Base-by-base conservation (phyloP, 2,797 vertebrate species). In the Chelon labrosus region DNA sequence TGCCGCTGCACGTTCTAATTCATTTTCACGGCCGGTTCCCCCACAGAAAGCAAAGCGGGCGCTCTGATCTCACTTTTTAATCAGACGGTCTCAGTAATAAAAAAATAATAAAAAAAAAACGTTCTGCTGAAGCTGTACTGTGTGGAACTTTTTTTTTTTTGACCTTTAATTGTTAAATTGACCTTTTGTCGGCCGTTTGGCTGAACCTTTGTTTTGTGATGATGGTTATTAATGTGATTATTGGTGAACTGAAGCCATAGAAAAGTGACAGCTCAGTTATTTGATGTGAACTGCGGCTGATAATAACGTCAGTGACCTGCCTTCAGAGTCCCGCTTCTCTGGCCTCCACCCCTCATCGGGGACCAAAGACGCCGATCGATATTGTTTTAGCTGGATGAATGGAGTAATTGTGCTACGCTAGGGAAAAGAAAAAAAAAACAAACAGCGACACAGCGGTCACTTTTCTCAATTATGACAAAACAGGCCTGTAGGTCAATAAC, bases 201-300 rank as follows among this genome's bases (percentile, higher is more conserved):
- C 50, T 4, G 1, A 46, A 54, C 54, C 35, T 31, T 37, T 17
- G n/a, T 47, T 17, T 51, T 58, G 38, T 52, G 11, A 59, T n/a
- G 10, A 38, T 53, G 22, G 57, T 54, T 1, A 39, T 50, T 39
- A 54, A 54, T 65, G 19, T 65, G 22, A 68, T 58, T 42, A 66
- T 16, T 35, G 22, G 7, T 58, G 49, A 76, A 69, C 64, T 25
- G 2, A 84, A 85, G 73, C 83, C 77, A 75, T 73, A 73, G 16
- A 20, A 62, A 56, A 57, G 59, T 41, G 65, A 68, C 61, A 35
- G 16, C 38, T 70, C 17, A 4, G 10, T 55, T 70, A 6, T 54
- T 42, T 14, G 2, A 42, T 14, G 12, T 5, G 41, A 42, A 14
- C 4, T 6, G 41, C 6, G 41, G 41, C 12, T 14, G 13, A 42